Conservation (phyloP, 2,113 vertebrate genomes). For the Gymnocephalus cernua region DNA sequence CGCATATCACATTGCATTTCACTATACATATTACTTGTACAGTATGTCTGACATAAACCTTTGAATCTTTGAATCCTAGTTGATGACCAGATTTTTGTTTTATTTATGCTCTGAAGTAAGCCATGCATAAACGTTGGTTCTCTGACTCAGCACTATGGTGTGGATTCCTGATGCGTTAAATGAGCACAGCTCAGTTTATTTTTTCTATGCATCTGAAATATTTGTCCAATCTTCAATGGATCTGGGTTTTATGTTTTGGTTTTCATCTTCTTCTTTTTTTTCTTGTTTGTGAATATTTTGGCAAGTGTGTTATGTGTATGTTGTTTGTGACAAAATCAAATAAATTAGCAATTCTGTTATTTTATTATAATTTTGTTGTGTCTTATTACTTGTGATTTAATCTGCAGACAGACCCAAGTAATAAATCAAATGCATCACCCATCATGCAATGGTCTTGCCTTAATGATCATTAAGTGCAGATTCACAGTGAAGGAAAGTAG, state of each 20-base stretch:
- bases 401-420: neutral
- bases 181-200: neutral
- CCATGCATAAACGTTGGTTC: neutral
- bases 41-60: neutral
- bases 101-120: neutral
- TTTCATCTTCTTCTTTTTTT: neutral
- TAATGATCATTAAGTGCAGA: constrained; percentile 13
- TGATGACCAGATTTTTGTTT: neutral
- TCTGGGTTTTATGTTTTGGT: neutral
- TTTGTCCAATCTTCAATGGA: neutral
- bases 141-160: neutral
- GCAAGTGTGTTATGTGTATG: neutral
- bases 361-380: neutral
- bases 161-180: neutral
- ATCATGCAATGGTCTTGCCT: neutral
- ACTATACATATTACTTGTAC: neutral
- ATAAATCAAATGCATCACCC: neutral
- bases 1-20: neutral
- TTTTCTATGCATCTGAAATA: neutral
- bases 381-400: constrained; percentile 7
- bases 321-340: neutral
- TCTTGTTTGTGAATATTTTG: constrained; percentile 4
- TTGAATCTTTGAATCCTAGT: neutral
- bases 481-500: constrained; percentile 26
- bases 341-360: neutral